Base-by-base conservation (phyloP, 1,140 invertebrate genomes). In the Hypothenemus hampei region DNA sequence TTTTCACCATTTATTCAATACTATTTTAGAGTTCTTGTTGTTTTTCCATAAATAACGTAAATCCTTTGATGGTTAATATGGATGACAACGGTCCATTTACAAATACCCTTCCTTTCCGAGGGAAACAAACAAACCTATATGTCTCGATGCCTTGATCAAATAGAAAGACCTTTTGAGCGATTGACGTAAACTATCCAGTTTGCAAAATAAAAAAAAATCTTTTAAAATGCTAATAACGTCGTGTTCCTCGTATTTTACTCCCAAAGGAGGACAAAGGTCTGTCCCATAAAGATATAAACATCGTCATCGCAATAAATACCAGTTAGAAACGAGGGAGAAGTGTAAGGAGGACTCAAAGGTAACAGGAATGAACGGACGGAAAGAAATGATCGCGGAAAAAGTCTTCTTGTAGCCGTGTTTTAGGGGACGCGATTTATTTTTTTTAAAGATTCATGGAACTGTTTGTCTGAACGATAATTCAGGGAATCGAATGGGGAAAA, bases 241-340 rank as follows among this genome's bases (percentile, higher is more conserved):
- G 37, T 26, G 22, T 39, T 22, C 22, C 24, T 39, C 31, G 21
- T 18, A 19, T n/a, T n/a, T n/a, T n/a, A n/a, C n/a, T n/a, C n/a
- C n/a, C n/a, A n/a, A 22, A 54, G 52, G 52, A 43, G 47, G 52
- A 54, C 52, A 33, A 46, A 54, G 33, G 52, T 54, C 52, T 47
- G 52, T 46, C 52, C 52, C 47, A 54, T 54, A 36, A 54, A 54
- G 52, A 54, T 46, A 54, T 54, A 54, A 54, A 54, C 52, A 54
- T 54, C 41, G 52, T 33, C 41, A 40, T 54, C 21, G 52, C 43
- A 46, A 54, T 54, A 54, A 54, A 54, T 54, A 54, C 31, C 33
- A 46, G 41, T 54, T 54, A 54, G 52, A 43, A 35, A 24, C 29
- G 43, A 46, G 43, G 40, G 47, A 46, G 39, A 41, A 44, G 50